Percentiles rank a stretch among this genome's conserved stretches.
These are phyloP conservation scores for Ceyx cyanopectus DNA, from an alignment of 2,113 vertebrate genomes.

Conservation along the genomic window DNA sequence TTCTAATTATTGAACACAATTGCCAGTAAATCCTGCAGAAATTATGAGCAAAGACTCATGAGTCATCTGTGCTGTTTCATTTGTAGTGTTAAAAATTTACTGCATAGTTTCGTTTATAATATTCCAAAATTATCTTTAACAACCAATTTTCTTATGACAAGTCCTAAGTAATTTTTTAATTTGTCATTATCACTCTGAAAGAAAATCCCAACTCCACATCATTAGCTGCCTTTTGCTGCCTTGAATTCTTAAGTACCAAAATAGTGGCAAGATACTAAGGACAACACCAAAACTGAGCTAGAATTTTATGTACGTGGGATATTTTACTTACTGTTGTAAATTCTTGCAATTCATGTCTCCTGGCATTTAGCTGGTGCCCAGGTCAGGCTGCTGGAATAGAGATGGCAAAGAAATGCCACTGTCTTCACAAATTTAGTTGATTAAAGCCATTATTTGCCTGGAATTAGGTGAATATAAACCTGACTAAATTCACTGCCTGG, in stretches of 20 bases:
- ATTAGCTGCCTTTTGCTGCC: neutral
- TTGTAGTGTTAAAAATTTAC: neutral
- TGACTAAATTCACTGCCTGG: neutral
- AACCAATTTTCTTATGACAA: neutral
- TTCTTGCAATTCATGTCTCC: neutral
- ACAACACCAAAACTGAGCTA: neutral
- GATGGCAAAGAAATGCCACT: neutral
- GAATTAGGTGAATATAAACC: neutral
- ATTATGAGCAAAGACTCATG: neutral
- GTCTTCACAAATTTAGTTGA: neutral
- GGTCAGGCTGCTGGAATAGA: slow-evolving; percentile 14
- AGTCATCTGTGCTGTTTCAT: neutral
- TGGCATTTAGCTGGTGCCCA: slow-evolving; percentile 47
- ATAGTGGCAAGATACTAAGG: neutral
- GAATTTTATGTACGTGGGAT: neutral
- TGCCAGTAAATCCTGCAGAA: neutral
- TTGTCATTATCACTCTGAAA: neutral
- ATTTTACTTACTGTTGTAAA: neutral
- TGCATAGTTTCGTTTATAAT: neutral
- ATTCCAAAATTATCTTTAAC: neutral
- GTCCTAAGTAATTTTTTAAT: neutral
- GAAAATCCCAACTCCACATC: neutral
- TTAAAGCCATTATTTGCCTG: neutral
- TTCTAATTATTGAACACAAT: neutral
- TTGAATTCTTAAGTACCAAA: neutral